Conservation (phyloP, 2,888 invertebrate species). For the Tetragonula carbonaria region DNA sequence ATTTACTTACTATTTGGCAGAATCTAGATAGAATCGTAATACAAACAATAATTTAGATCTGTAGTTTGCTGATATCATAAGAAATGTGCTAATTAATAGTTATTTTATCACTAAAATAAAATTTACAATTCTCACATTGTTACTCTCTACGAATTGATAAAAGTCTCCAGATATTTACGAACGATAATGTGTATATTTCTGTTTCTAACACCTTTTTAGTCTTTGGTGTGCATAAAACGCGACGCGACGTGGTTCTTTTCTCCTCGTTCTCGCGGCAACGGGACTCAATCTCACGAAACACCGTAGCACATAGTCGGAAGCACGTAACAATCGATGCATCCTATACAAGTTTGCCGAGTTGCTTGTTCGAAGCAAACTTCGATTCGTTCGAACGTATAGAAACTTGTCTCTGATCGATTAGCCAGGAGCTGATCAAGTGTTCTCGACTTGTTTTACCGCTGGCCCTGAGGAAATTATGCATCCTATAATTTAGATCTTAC, state of each 20-base stretch:
- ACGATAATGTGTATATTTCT: not conserved
- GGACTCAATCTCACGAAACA: conserved; percentile 32
- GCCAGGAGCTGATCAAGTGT: not conserved
- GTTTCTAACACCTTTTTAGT: conserved; percentile 13
- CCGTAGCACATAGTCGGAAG: conserved; percentile 47
- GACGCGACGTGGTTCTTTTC: not conserved
- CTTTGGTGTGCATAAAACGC: not conserved
- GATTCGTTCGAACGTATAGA: conserved; percentile 24
- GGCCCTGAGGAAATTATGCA: not conserved
- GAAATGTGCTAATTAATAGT: no score
- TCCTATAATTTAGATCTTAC: not conserved
- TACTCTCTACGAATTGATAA: not conserved
- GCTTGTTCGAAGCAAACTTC: conserved; percentile 33
- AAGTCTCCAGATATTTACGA: not conserved
- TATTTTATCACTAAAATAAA: no score
- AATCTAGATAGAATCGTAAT: no score
- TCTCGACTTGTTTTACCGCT: not conserved
- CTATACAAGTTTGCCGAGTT: conserved; percentile 41
- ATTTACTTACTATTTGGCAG: no score
- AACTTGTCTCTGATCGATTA: conserved; percentile 36
- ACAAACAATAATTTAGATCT: no score
- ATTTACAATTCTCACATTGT: not conserved
- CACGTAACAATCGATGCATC: conserved; percentile 55
- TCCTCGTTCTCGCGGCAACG: conserved; percentile 16
- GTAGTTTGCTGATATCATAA: no score